Base-by-base conservation (phyloP, 2,797 vertebrate species). In the Cossypha polioptera region DNA sequence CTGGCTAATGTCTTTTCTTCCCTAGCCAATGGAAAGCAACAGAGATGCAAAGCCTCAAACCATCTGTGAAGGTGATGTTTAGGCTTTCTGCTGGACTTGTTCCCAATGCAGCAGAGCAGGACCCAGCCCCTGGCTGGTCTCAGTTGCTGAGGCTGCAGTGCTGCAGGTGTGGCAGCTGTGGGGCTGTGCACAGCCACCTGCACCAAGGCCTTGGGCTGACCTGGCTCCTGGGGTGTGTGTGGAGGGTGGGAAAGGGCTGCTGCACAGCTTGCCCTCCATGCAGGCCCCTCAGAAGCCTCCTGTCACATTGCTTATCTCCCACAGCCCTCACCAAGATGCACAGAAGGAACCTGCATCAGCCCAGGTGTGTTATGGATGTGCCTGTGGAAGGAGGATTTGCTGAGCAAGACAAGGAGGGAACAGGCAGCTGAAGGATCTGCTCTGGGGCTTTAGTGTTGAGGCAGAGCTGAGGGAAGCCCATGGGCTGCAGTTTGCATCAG, bases 161-260 rank as follows among this genome's bases (percentile, higher is more conserved):
- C 47, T 2, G 1, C n/a, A 26, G 16, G 7, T 10, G 5, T 6
- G 55, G 65, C 55, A 26, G 31, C 63, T 73, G 28, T 65, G 18
- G 50, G 20, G 26, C 51, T 48, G 31, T 83, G 45, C 53, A 20
- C 28, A 51, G 53, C 24, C 55, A 12, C 18, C 28, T 59, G 55
- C 31, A 36, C 43, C 2, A 4, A 18, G 43, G 20, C 59, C 59
- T n/a, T 69, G 59, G 51, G 47, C 74, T 79, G 15, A 20, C 31
- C 40, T 28, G 35, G 14, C 24, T 54, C 7, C 1, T 0, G 0
- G 9, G 13, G 33, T 18, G 33, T 53, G 33, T 24, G 5, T 79
- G 33, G 25, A 33, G 9, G 11, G 24, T 54, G 40, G 29, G 45
- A 71, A 63, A 24, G 42, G 40, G 65, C 31, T 3, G 2, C n/a